These are phyloP conservation scores for Antheraea pernyi DNA, from an alignment of 1,140 invertebrate species.

Conservation along the genomic window DNA sequence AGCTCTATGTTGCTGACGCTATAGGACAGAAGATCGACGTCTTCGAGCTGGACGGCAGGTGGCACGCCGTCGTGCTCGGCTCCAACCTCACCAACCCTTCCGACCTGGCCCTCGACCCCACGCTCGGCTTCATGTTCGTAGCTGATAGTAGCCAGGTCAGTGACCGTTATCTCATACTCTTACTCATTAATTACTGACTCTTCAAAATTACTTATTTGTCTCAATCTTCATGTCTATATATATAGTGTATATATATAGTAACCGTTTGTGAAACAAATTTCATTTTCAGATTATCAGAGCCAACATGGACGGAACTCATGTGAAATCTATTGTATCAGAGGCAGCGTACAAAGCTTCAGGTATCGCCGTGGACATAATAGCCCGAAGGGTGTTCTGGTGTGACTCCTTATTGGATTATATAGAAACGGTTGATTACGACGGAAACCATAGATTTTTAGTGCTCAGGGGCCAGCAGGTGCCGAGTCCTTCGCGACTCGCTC, in stretches of 20 bases:
- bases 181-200: no score
- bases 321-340: conserved; percentile 91
- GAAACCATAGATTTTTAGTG: conserved; percentile 88
- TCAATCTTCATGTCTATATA: no score
- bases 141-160: conserved; percentile 91
- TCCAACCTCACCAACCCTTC: conserved; percentile 94
- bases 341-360: conserved; percentile 95
- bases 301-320: conserved; percentile 94
- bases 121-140: conserved; percentile 94
- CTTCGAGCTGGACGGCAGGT: conserved; percentile 91
- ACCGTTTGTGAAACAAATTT: not conserved
- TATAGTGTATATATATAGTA: not conserved
- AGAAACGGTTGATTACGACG: conserved; percentile 97
- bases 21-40: conserved; percentile 96
- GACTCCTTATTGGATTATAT: conserved; percentile 98
- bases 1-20: conserved; percentile 96
- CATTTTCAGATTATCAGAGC: conserved; percentile 85
- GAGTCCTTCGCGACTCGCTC: conserved; percentile 89
- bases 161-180: no score
- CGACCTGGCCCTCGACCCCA: conserved; percentile 95
- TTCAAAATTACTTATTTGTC: no score
- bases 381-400: conserved; percentile 96
- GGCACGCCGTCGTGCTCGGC: conserved; percentile 93
- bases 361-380: conserved; percentile 92
- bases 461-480: conserved; percentile 92